A percentile compares a stretch with the other conserved stretches of the same genome.
Conservation (phyloP, 2,113 vertebrate genomes). For the Varanus komodoensis region DNA sequence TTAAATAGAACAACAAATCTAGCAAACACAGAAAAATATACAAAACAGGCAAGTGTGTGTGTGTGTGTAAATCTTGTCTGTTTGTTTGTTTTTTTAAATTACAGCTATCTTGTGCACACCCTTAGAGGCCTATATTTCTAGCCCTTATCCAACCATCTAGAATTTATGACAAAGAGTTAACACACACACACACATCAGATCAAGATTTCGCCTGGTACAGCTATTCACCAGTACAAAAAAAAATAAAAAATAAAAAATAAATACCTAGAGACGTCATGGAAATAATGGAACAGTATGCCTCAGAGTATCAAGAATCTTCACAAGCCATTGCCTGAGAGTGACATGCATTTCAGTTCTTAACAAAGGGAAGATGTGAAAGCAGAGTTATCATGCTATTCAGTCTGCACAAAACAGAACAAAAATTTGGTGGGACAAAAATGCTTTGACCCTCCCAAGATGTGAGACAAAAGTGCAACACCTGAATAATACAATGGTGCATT, state of each 20-base stretch:
- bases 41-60: conserved; percentile 1
- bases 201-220: background rate
- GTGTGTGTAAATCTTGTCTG: background rate
- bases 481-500: background rate
- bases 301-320: background rate
- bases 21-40: conserved; percentile 40
- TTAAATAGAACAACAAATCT: conserved; percentile 59
- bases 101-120: background rate
- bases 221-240: background rate
- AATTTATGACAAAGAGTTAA: conserved; percentile 16
- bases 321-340: background rate
- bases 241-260: no score
- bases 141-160: background rate
- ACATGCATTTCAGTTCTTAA: background rate
- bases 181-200: fast-evolving
- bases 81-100: background rate
- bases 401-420: background rate
- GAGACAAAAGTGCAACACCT: background rate
- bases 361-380: background rate
- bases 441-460: background rate
- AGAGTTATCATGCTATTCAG: background rate
- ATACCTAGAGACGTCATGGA: background rate
- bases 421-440: background rate
- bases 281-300: background rate
- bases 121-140: background rate